Base-by-base conservation (phyloP, 92 coral and sea anemone species). In the Hydrozoanthus gracilis region DNA sequence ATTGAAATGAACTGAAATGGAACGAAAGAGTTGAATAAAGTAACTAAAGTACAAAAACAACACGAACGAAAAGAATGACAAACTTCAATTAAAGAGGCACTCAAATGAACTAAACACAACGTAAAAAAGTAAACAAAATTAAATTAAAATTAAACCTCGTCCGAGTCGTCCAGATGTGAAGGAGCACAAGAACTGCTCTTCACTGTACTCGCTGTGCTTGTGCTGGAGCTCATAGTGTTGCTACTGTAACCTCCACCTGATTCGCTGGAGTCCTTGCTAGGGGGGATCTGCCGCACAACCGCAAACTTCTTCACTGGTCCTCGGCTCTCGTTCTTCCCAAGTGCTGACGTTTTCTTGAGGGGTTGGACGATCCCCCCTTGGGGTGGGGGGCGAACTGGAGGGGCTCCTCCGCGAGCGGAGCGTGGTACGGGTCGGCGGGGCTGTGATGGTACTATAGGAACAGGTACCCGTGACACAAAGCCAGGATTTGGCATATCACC, bases 131-230 rank as follows among this genome's bases (percentile, higher is more conserved):
- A 54, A 80, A 80, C 17, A 6, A 80, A 80, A 80, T 80, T 74
- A 80, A 80, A 64, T 49, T 8, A 80, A 80, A 80, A 13, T 27
- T 68, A 70, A 80, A 80, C 99, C 76, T 87, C 83, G 55, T 97
- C 99, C 4, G 98, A 94, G 84, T 97, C 99, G 0, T 90, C 90
- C 67, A 88, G 74, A 67, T 84, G 88, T n/a, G 88, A 73, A n/a
- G 93, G 93, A 8, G 98, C 97, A 82, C 94, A 92, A 7, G 99
- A 95, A 67, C 99, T 97, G 85, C 98, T 97, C 89, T 95, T 95
- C 18, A 97, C 96, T 15, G 99, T 97, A 82, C 99, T 97, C 5
- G 99, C 99, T 50, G 98, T 97, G 76, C 98, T 95, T 44, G 98
- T 96, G 5, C 98, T 95, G 8, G 98, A 94, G 88, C 99, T 93